phyloP scores from a whole-genome alignment of 1,140 invertebrate species.

The Phocides pigmalion region DNA sequence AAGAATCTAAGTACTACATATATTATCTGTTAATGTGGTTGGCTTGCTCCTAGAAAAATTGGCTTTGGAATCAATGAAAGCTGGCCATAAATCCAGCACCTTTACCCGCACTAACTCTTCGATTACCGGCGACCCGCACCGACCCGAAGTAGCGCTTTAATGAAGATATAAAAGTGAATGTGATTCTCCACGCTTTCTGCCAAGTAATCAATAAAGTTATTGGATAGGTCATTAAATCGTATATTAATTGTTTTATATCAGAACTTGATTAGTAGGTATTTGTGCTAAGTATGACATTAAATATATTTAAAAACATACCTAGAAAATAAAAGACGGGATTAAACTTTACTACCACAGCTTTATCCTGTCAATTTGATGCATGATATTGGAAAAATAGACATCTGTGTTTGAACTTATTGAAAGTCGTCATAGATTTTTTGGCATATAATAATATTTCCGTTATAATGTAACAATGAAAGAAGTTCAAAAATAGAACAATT shows the following conservation, averaged over 20 bases:
- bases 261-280: neutral
- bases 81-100: conserved; percentile 58
- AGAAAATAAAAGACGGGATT: too few species aligned
- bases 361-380: too few species aligned
- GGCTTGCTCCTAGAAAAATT: conserved; percentile 39
- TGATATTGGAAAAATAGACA: too few species aligned
- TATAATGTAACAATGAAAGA: neutral
- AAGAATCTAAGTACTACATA: neutral
- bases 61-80: conserved; percentile 48
- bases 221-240: conserved; percentile 11
- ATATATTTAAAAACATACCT: too few species aligned
- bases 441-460: neutral
- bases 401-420: too few species aligned
- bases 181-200: conserved; percentile 30
- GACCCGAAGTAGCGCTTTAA: conserved; percentile 57
- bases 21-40: conserved; percentile 21
- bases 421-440: too few species aligned
- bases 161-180: conserved; percentile 58
- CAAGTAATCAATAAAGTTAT: conserved; percentile 25
- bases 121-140: conserved; percentile 62
- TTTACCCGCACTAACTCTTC: conserved; percentile 63
- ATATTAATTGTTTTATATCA: conserved; percentile 1
- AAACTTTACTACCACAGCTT: too few species aligned
- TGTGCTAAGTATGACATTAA: too few species aligned
- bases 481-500: neutral